A percentile compares a stretch with the other conserved stretches of the same genome.
Conservation (phyloP, 2,113 vertebrate genomes). For the Megaceryle maxima region DNA sequence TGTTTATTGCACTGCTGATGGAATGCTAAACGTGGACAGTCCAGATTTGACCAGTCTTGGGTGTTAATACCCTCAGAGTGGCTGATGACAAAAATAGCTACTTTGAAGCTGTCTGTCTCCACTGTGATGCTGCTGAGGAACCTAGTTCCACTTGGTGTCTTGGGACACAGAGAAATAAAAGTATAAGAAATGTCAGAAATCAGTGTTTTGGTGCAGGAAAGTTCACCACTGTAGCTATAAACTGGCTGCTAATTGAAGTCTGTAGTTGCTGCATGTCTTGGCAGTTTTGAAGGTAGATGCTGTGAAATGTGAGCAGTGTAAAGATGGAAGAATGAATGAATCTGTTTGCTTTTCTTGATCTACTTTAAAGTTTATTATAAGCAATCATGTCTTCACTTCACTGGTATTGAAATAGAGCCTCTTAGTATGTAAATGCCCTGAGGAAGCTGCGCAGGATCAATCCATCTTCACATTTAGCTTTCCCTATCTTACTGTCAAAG, state of each 20-base stretch:
- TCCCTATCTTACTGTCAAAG: neutral
- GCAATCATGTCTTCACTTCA: neutral
- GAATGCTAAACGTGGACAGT: neutral
- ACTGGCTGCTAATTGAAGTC: neutral
- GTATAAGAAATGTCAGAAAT: neutral
- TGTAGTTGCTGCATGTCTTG: neutral
- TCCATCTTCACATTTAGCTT: neutral
- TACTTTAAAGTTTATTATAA: neutral
- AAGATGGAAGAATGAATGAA: neutral
- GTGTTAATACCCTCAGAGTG: neutral
- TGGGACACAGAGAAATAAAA: neutral
- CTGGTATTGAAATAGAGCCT: conserved; percentile 20
- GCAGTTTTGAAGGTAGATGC: neutral
- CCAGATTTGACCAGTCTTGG: neutral
- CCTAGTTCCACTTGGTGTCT: neutral
- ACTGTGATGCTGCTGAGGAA: neutral
- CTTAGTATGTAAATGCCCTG: conserved; percentile 17
- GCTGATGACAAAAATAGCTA: neutral
- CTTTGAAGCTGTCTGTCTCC: neutral
- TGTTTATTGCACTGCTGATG: neutral
- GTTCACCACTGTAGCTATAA: neutral
- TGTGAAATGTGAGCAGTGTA: neutral
- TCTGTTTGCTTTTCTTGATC: neutral
- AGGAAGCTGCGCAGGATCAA: neutral
- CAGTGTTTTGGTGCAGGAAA: neutral